phyloP scores from a whole-genome alignment of 2,113 vertebrate species.

The Orcinus orca region DNA sequence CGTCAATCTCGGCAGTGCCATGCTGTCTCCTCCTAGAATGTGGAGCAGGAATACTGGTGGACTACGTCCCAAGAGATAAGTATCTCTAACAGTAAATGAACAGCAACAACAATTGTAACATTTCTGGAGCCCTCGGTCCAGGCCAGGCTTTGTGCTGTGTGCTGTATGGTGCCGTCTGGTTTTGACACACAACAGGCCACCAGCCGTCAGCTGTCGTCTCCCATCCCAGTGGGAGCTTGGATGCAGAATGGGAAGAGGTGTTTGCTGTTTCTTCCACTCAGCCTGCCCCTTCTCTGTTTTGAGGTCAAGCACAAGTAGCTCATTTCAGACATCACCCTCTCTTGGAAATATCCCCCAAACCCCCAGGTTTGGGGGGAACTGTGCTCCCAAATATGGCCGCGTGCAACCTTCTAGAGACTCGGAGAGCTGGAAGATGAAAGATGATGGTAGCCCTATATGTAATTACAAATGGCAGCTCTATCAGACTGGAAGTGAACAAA shows the following conservation, averaged over 20 bases:
- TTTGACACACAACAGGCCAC: accelerated
- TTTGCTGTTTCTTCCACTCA: background rate
- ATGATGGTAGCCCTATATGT: background rate
- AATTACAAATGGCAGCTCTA: background rate
- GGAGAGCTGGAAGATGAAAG: background rate
- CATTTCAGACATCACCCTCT: background rate
- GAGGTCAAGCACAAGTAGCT: background rate
- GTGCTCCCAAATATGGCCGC: background rate
- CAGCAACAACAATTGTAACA: accelerated
- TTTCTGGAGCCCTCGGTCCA: background rate
- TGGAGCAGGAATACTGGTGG: background rate
- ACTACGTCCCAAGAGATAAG: background rate
- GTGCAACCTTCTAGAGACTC: background rate
- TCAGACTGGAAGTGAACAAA: background rate
- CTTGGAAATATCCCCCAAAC: background rate
- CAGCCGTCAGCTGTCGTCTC: background rate
- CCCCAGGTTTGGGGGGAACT: background rate
- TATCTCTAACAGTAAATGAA: background rate
- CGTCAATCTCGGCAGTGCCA: no score
- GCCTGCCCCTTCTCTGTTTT: accelerated
- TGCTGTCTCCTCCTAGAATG: background rate
- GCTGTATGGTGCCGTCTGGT: accelerated
- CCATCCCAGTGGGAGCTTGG: background rate
- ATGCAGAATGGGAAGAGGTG: accelerated
- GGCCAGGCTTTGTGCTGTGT: background rate